Conservation (phyloP, 2,797 vertebrate species). For the Enteromius mattozi region DNA sequence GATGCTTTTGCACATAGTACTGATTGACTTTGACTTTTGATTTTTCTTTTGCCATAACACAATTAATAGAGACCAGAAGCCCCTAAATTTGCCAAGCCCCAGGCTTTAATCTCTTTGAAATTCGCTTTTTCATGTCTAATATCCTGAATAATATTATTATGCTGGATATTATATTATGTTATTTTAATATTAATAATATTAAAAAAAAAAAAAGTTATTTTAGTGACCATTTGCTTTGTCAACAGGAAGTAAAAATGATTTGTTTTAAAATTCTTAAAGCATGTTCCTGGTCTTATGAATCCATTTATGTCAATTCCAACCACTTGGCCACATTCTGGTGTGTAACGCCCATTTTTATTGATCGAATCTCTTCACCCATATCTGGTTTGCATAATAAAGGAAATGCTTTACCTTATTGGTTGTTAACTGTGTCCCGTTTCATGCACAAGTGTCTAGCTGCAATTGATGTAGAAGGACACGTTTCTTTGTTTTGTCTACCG, state of each 20-base stretch:
- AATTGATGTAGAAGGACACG: not conserved
- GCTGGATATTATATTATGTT: not conserved
- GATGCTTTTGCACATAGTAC: conserved; percentile 6
- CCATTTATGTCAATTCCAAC: not conserved
- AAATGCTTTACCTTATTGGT: not conserved
- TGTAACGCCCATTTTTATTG: not conserved
- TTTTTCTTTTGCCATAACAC: not conserved
- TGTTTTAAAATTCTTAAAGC: not conserved
- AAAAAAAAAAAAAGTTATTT: not conserved
- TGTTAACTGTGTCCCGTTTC: not conserved
- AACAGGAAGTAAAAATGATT: not conserved
- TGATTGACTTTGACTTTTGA: not conserved
- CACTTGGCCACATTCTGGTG: not conserved
- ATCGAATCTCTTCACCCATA: not conserved
- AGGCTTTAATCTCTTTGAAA: not conserved
- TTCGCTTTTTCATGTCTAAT: not conserved
- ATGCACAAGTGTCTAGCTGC: not conserved
- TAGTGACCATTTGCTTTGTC: not conserved
- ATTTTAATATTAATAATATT: too few relatives aligned
- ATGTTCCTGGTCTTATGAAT: not conserved
- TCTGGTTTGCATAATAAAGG: not conserved
- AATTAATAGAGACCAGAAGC: not conserved
- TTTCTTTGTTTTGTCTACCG: conserved; percentile 3
- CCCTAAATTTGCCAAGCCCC: not conserved
- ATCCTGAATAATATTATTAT: not conserved